phyloP scores from a whole-genome alignment of 2,797 vertebrate genomes.

The Knipowitschia caucasica region DNA sequence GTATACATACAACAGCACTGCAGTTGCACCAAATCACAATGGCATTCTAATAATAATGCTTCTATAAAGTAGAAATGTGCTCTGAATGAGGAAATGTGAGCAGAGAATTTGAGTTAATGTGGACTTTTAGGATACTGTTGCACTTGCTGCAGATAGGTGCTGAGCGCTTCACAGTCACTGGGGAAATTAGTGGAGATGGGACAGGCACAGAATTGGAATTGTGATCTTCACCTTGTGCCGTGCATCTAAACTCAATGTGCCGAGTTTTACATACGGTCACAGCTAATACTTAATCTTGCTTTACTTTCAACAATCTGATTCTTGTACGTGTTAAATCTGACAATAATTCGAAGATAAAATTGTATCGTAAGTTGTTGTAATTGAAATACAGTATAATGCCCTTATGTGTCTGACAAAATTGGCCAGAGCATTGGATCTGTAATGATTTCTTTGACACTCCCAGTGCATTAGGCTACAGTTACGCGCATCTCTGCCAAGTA shows the following conservation, averaged over 20 bases:
- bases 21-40: too few relatives aligned
- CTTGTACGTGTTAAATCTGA: too few relatives aligned
- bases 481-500: slow-evolving; percentile 57
- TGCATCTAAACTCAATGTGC: slow-evolving; percentile 6
- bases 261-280: background rate
- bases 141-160: slow-evolving; percentile 39
- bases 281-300: background rate
- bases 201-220: slow-evolving; percentile 22
- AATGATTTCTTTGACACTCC: too few relatives aligned
- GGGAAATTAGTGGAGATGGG: slow-evolving; percentile 57
- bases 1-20: too few relatives aligned
- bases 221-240: background rate
- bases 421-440: too few relatives aligned
- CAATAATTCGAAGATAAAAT: background rate
- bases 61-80: slow-evolving; percentile 41
- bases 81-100: background rate
- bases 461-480: slow-evolving; percentile 62
- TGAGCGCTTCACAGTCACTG: slow-evolving; percentile 42
- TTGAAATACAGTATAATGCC: too few relatives aligned
- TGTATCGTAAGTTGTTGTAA: too few relatives aligned
- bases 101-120: slow-evolving; percentile 33
- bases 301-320: too few relatives aligned
- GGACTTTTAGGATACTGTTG: slow-evolving; percentile 43
- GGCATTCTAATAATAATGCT: slow-evolving; percentile 30
- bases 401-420: too few relatives aligned